Evolutionary conservation across 2,797 vertebrate species (phyloP).

Genomic region (Scarus forsteni): DNA sequence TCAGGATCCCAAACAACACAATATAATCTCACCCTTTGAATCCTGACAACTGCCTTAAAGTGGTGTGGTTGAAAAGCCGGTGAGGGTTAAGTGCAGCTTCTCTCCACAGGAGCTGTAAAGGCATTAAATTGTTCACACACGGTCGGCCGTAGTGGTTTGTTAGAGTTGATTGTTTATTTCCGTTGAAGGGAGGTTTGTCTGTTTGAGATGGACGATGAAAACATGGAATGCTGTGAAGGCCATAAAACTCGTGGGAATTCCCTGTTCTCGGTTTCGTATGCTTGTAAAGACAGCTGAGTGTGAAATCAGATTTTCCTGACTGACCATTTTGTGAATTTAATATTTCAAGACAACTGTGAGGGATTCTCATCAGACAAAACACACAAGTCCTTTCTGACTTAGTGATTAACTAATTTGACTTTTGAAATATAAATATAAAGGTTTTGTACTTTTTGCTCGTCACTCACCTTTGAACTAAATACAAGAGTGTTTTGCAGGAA

Average conservation of each 20-base stretch:
- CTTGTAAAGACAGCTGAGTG: too few species aligned
- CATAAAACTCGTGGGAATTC: conserved; percentile 50
- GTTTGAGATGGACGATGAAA: conserved; percentile 43
- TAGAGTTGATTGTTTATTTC: conserved; percentile 68
- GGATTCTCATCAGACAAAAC: too few species aligned
- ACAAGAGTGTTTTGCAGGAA: too few species aligned
- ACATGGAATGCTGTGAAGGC: conserved; percentile 47
- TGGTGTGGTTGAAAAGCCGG: conserved; percentile 45
- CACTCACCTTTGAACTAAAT: too few species aligned
- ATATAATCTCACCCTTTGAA: conserved; percentile 49
- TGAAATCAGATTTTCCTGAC: too few species aligned
- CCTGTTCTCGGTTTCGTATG: conserved; percentile 42
- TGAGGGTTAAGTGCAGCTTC: conserved; percentile 56
- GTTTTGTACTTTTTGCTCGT: too few species aligned
- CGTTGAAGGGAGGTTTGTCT: conserved; percentile 39
- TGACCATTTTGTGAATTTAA: too few species aligned
- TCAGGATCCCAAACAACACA: conserved; percentile 61
- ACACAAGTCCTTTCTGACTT: too few species aligned
- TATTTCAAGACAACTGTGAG: too few species aligned
- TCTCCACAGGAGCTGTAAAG: conserved; percentile 58
- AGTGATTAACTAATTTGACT: too few species aligned
- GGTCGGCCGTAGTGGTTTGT: conserved; percentile 52
- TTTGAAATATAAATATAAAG: too few species aligned
- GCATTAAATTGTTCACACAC: conserved; percentile 64
- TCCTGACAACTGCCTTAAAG: conserved; percentile 32